Evolutionary conservation across 2,113 vertebrate species (phyloP).

Genomic region (Epinephelus lanceolatus): DNA sequence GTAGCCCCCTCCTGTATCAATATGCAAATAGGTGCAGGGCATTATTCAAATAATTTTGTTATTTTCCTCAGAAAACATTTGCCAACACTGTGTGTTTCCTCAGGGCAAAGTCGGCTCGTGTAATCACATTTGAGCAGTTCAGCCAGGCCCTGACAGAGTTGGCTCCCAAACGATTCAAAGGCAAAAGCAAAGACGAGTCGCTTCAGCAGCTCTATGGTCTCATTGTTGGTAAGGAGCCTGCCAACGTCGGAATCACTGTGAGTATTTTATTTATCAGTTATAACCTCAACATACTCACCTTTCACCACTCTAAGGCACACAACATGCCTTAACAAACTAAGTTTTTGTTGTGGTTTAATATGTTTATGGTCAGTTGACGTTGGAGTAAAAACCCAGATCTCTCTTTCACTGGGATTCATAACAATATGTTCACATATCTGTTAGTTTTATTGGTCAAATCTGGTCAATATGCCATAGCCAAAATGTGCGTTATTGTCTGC

Average conservation of each 20-base stretch:
- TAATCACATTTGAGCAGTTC: conserved; percentile 90
- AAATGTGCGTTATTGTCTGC: not conserved
- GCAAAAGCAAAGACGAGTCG: conserved; percentile 85
- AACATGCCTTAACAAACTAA: too few species aligned
- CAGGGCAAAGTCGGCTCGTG: conserved; percentile 87
- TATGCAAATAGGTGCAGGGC: not conserved
- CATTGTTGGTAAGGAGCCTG: conserved; percentile 88
- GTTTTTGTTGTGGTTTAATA: too few species aligned
- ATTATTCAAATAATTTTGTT: conserved; percentile 3
- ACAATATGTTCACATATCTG: not conserved
- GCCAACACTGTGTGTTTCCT: conserved; percentile 50
- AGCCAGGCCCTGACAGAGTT: conserved; percentile 88
- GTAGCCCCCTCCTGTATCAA: not conserved
- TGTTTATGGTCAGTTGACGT: too few species aligned
- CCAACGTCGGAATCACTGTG: conserved; percentile 85
- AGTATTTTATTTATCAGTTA: conserved; percentile 62
- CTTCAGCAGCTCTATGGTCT: conserved; percentile 85
- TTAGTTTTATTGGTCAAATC: not conserved
- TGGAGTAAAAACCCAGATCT: too few species aligned
- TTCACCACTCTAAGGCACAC: not conserved
- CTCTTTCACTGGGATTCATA: not conserved
- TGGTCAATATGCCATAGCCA: not conserved
- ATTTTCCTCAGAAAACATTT: conserved; percentile 29
- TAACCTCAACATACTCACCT: not conserved
- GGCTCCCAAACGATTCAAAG: conserved; percentile 88